Conservation (phyloP, 2,888 invertebrate species). For the Aspidiotus destructor region DNA sequence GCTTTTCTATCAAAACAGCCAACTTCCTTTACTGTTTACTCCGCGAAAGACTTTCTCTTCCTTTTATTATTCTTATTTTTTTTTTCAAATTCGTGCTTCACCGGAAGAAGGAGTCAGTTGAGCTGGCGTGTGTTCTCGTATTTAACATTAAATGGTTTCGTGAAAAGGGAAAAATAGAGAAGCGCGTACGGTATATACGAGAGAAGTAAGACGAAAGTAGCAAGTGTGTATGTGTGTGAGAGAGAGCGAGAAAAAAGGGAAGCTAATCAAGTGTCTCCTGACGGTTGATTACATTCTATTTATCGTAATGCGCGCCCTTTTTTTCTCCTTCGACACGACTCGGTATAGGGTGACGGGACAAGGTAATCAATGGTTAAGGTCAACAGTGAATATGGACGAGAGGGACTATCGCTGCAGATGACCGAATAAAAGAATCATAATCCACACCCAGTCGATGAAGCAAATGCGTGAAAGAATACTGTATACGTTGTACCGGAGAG, state of each 20-base stretch:
- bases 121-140: conserved; percentile 19
- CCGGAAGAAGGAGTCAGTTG: conserved; percentile 31
- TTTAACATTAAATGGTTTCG: conserved; percentile 28
- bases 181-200: neutral
- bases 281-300: conserved; percentile 36
- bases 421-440: conserved; percentile 30
- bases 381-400: conserved; percentile 18
- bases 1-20: neutral
- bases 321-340: neutral
- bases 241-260: conserved; percentile 33
- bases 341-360: conserved; percentile 5
- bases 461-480: neutral
- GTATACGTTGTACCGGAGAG: too few relatives aligned
- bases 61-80: neutral
- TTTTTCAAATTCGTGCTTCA: conserved; percentile 14
- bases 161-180: neutral
- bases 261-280: conserved; percentile 35
- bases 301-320: conserved; percentile 30
- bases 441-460: conserved; percentile 19
- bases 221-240: neutral
- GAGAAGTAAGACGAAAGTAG: neutral
- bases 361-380: conserved; percentile 30
- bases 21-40: conserved; percentile 14
- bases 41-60: conserved; percentile 9
- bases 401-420: conserved; percentile 10